phyloP scores from a whole-genome alignment of 2,113 vertebrate species.

The Archocentrus centrarchus region DNA sequence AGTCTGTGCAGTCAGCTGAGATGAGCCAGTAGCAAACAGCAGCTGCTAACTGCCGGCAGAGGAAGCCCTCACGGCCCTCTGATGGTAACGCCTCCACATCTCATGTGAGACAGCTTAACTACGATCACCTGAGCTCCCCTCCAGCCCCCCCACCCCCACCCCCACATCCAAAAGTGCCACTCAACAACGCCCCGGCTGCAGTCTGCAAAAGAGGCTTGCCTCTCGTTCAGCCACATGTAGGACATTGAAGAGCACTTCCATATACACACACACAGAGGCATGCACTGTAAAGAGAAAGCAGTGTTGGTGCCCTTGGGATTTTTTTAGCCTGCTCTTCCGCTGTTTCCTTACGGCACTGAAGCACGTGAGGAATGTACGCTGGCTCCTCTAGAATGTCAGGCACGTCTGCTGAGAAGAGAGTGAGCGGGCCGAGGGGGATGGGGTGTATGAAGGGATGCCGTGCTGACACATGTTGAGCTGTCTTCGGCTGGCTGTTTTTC shows the following conservation, averaged over 20 bases:
- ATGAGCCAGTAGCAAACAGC: constrained; percentile 26
- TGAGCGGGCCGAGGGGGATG: neutral
- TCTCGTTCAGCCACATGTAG: constrained; percentile 34
- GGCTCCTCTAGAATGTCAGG: constrained; percentile 76
- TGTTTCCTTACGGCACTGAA: constrained; percentile 39
- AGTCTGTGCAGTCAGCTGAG: constrained; percentile 51
- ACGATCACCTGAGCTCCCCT: constrained; percentile 70
- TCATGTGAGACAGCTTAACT: constrained; percentile 79
- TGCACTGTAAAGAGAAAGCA: constrained; percentile 18
- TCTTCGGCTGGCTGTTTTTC: constrained; percentile 50
- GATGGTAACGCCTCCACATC: constrained; percentile 46
- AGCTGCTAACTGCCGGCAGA: constrained; percentile 17
- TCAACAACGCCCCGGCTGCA: constrained; percentile 34
- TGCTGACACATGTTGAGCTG: constrained; percentile 60
- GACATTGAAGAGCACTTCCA: constrained; percentile 38
- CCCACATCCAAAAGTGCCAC: constrained; percentile 25
- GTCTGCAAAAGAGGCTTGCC: constrained; percentile 36
- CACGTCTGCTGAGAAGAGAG: constrained; percentile 69
- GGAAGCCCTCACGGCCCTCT: constrained; percentile 17
- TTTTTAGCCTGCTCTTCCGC: constrained; percentile 17
- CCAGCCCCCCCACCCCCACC: neutral
- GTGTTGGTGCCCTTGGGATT: constrained; percentile 39
- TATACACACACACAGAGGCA: constrained; percentile 5
- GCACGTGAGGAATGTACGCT: constrained; percentile 78
- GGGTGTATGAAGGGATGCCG: constrained; percentile 18